Base-by-base conservation (phyloP, 2,888 invertebrate genomes). In the Drosophila tanythrix region DNA sequence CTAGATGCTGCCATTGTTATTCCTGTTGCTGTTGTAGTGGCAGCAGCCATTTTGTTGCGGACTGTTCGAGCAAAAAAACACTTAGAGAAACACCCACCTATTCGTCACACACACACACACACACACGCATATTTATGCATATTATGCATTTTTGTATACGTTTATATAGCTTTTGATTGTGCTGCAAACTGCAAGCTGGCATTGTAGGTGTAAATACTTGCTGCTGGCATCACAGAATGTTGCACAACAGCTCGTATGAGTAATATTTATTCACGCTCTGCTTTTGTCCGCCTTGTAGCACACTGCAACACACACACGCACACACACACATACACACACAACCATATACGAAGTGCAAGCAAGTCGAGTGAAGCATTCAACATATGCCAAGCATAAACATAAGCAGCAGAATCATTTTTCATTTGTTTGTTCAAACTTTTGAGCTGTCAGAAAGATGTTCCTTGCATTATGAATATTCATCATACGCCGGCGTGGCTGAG, bases 331-430 rank as follows among this genome's bases (percentile, higher is more conserved):
- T 15, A 50, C 53, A 76, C 60, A 35, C 15, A 35, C 35, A 33
- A 11, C 33, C 33, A 53, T 33, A 18, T 36, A 40, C 35, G 43
- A 72, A 56, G 71, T 74, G 73, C 70, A 63, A 51, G 59, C 79
- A 62, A 79, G 77, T 79, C 72, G 79, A 72, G 76, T 61, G 66
- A 57, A 75, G 80, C 74, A 87, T 83, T 83, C 85, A 88, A 72
- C 87, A 89, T 89, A 89, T 87, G 87, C 88, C 82, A 82, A 67
- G 88, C 88, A 89, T 88, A 86, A 89, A 78, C 85, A 89, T 82
- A 89, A 88, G 86, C 86, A 88, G 86, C 78, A 89, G 88, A 88
- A 86, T 89, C 88, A 88, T 88, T 88, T 88, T 88, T 88, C 88
- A 88, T 88, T 89, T 89, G 87, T 89, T 89, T 89, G 87, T 71